These are phyloP conservation scores for Macropus fuliginosus DNA, from an alignment of 2,797 vertebrate species.

Conservation along the genomic window DNA sequence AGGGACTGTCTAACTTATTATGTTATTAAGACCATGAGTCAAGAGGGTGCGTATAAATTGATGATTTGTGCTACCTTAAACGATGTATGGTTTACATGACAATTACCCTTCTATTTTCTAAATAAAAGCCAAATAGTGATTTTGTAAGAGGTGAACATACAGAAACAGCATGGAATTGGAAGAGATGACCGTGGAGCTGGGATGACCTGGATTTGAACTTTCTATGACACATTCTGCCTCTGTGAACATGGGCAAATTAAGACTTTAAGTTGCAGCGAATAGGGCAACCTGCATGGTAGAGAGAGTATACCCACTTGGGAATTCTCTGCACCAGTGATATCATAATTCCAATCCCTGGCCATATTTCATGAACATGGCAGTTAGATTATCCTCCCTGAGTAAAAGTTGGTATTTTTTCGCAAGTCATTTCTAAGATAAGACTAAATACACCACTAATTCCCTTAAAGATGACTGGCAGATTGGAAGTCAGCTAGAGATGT, in stretches of 20 bases:
- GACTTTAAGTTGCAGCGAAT: background rate
- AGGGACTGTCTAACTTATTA: constrained; percentile 73
- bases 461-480: constrained; percentile 33
- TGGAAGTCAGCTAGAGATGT: background rate
- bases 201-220: background rate
- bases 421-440: constrained; percentile 64
- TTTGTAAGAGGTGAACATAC: constrained; percentile 65
- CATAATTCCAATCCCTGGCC: background rate
- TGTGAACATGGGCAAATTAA: background rate
- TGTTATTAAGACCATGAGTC: constrained; percentile 66
- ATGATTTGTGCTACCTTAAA: constrained; percentile 71
- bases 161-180: background rate
- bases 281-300: background rate
- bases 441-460: constrained; percentile 49
- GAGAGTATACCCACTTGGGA: background rate
- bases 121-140: constrained; percentile 74
- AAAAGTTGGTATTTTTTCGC: constrained; percentile 79
- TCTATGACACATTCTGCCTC: background rate
- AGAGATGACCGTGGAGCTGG: background rate
- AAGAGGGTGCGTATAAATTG: constrained; percentile 76
- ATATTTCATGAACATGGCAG: constrained; percentile 71
- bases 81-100: constrained; percentile 63
- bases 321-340: background rate
- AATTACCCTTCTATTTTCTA: constrained; percentile 72
- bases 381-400: constrained; percentile 76